Evolutionary conservation across 2,797 vertebrate genomes (phyloP).

Genomic region (Parauchenoglanis ngamensis): DNA sequence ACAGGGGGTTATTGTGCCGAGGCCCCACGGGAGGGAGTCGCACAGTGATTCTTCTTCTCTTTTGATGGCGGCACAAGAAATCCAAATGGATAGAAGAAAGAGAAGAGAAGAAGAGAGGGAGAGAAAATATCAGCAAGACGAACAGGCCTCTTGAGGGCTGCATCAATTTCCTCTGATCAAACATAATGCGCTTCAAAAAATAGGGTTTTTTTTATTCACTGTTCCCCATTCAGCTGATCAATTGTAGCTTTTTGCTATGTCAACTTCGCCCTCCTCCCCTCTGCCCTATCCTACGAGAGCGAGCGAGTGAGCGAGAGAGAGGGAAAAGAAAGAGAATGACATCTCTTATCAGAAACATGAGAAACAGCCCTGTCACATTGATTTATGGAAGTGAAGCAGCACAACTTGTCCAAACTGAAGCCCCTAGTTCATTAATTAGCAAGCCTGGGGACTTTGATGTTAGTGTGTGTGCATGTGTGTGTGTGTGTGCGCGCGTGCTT

Average conservation of each 20-base stretch:
- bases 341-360: slow-evolving; percentile 93
- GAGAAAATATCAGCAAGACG: slow-evolving; percentile 71
- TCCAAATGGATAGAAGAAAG: slow-evolving; percentile 50
- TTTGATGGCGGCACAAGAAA: slow-evolving; percentile 94
- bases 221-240: slow-evolving; percentile 98
- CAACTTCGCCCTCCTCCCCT: slow-evolving; percentile 75
- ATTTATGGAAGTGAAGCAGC: slow-evolving; percentile 99
- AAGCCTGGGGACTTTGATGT: slow-evolving; percentile 98
- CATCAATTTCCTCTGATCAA: slow-evolving; percentile 99
- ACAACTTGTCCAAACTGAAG: slow-evolving; percentile 99
- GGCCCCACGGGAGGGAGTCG: slow-evolving; percentile 91
- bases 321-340: slow-evolving; percentile 75
- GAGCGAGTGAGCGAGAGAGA: slow-evolving; percentile 20
- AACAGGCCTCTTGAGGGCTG: slow-evolving; percentile 91
- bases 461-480: slow-evolving; percentile 62
- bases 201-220: slow-evolving; percentile 84
- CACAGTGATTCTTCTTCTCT: slow-evolving; percentile 96
- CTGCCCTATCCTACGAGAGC: slow-evolving; percentile 57
- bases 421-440: slow-evolving; percentile 99
- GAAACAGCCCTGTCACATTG: slow-evolving; percentile 97
- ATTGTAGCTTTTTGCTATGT: slow-evolving; percentile 87
- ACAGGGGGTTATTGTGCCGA: slow-evolving; percentile 98
- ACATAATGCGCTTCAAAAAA: slow-evolving; percentile 99
- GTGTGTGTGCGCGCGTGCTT: slow-evolving; percentile 56
- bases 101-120: slow-evolving; percentile 58